Evolutionary conservation across 2,113 vertebrate genomes (phyloP), one percentile per base, ranked within the genome.

Genomic region (Balaeniceps rex): DNA sequence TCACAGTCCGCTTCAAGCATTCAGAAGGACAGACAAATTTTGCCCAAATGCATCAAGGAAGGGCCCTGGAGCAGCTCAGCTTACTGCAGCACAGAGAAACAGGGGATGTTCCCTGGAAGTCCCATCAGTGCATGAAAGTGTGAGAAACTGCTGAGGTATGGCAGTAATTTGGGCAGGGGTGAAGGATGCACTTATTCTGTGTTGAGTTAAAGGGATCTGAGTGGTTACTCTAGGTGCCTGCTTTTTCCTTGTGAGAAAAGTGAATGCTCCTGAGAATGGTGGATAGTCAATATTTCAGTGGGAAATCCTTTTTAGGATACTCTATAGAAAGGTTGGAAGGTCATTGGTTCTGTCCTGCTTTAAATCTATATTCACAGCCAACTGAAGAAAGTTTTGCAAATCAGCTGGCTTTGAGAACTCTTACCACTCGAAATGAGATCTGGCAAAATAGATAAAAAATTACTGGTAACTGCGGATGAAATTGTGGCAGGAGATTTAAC

Each of bases 401-500:
- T 95, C 42, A 40, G 40, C 61, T 79, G 52, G 28, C 69, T 92
- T 91, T 76, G 25, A 87, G 78, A 95, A 88, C 10, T 24, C 75
- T 80, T 88, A 47, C 68, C 60, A 44, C 63, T 83, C 8, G 2
- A 95, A 92, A 88, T 2, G 12, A 84, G 77, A 93, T 88, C 61
- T 93, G 55, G 91, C 64, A 91, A 95, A 94, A 91, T 33, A 89
- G 82, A 95, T 77, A 77, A 95, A 95, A 94, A 86, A 94, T 93
- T 92, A 83, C 89, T 90, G 38, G 75, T 82, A 86, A 86, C 54
- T 74, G 94, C 70, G 91, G 75, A 83, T 91, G 70, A 96, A 97
- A 96, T 63, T 88, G 66, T 87, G 49, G 89, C 82, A 93, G 91
- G 66, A 96, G 82, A 91, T 94, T 85, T 93, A 94, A 81, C 93